These are phyloP conservation scores for Conus ventricosus DNA, from an alignment of 1,140 invertebrate genomes.

Conservation along the genomic window DNA sequence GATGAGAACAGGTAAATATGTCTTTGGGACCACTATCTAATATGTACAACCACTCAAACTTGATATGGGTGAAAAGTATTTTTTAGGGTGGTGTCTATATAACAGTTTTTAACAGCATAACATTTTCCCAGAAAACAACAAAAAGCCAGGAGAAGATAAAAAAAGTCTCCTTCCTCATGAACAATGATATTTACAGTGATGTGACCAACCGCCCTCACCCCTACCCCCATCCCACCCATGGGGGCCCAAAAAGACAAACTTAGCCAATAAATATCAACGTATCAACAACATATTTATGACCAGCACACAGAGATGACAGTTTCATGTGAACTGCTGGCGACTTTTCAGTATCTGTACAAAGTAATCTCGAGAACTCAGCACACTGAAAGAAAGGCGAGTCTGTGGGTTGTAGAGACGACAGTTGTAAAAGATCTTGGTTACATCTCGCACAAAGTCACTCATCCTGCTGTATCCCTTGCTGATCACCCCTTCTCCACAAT, in stretches of 20 bases:
- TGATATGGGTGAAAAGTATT: neutral
- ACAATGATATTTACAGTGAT: neutral
- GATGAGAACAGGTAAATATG: neutral
- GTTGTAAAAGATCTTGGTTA: slow-evolving; percentile 99
- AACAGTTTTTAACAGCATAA: neutral
- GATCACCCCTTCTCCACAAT: slow-evolving; percentile 92
- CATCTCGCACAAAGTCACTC: slow-evolving; percentile 96
- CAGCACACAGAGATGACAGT: slow-evolving; percentile 5
- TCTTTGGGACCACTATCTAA: neutral
- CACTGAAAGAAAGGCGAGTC: slow-evolving; percentile 96
- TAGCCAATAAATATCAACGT: slow-evolving; percentile 18
- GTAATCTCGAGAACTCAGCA: slow-evolving; percentile 95
- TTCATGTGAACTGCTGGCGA: slow-evolving; percentile 25
- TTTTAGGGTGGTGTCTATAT: neutral
- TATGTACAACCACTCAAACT: neutral
- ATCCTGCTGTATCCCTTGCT: slow-evolving; percentile 89
- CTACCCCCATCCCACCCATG: neutral
- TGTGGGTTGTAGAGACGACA: slow-evolving; percentile 97
- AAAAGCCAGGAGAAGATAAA: neutral
- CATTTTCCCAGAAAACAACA: neutral
- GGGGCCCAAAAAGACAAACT: neutral
- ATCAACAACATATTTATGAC: slow-evolving; percentile 9
- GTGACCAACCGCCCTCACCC: neutral
- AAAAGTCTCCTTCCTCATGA: neutral
- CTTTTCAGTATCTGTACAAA: slow-evolving; percentile 84